Conservation (phyloP, 1,140 invertebrate species). For the Cepaea nemoralis region DNA sequence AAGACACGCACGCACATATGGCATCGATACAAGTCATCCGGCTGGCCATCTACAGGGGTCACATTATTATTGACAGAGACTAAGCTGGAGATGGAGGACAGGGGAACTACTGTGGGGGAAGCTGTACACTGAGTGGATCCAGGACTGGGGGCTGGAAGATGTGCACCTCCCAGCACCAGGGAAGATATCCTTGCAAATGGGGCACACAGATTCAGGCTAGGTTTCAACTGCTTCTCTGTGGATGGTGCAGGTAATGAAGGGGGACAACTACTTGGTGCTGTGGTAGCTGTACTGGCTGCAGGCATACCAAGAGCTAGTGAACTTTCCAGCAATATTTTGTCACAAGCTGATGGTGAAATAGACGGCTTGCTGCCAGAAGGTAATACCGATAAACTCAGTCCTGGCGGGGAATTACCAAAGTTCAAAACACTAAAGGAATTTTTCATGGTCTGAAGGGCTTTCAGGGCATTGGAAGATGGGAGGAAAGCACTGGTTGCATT, state of each 20-base stretch:
- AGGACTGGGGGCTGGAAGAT: neutral
- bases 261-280: neutral
- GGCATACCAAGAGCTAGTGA: neutral
- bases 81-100: neutral
- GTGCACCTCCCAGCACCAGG: neutral
- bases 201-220: neutral
- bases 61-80: neutral
- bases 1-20: slow-evolving; percentile 46
- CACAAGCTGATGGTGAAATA: neutral
- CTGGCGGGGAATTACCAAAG: neutral
- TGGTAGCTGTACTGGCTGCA: neutral
- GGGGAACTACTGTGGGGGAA: neutral
- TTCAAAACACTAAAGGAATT: neutral
- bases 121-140: neutral
- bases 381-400: neutral
- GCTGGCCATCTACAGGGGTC: slow-evolving; percentile 8
- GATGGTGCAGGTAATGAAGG: neutral
- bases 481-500: slow-evolving; percentile 13
- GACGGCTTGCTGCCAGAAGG: neutral
- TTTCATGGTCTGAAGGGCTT: slow-evolving; percentile 25
- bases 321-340: neutral
- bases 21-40: slow-evolving; percentile 41
- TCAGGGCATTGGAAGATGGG: slow-evolving; percentile 5
- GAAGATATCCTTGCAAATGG: neutral
- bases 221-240: neutral